Evolutionary conservation across 1,140 invertebrate species (phyloP), one percentile per base, ranked within the genome.

Genomic region (Drosophila sproati): DNA sequence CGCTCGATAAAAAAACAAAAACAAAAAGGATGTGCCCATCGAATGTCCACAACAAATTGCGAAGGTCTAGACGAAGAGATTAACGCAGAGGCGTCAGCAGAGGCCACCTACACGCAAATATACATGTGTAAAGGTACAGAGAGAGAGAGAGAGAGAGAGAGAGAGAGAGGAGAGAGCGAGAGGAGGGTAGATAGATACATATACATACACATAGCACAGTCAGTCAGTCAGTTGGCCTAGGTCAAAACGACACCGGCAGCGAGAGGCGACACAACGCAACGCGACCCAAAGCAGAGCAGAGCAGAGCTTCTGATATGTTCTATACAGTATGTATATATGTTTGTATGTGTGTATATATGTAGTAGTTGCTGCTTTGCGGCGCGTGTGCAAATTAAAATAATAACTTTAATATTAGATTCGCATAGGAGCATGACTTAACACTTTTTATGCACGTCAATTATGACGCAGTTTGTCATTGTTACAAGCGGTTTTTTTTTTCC

Each of bases 61-160:
- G 81, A 83, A 81, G 81, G 81, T 83, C 81, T 82, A 82, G 81
- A 85, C 81, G 55, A 45, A 10, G 45, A 35, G 81, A 77, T 78
- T 69, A 76, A 80, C 61, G 68, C 56, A 73, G 43, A 59, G 48
- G 34, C 59, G 66, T 54, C 56, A 47, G 45, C 55, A 37, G 7
- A 50, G 51, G 45, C 37, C 75, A 77, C 71, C 32, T 50, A 61
- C 77, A 76, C 61, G 60, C 12, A 28, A 34, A 55, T 12, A 37
- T 12, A 31, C 43, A 64, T n/a, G 29, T 51, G 29, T 51, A 32
- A 6, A 20, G 20, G 20, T 20, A 20, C 20, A 63, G 5, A 7
- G 31, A 48, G 32, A 5, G 39, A 45, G 39, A 8, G 43, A 54
- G n/a, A 32, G 52, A 2, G 5, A 32, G n/a, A 55, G 35, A 56